phyloP scores from a whole-genome alignment of 2,888 invertebrate species.

The Diachrysia chrysitis region DNA sequence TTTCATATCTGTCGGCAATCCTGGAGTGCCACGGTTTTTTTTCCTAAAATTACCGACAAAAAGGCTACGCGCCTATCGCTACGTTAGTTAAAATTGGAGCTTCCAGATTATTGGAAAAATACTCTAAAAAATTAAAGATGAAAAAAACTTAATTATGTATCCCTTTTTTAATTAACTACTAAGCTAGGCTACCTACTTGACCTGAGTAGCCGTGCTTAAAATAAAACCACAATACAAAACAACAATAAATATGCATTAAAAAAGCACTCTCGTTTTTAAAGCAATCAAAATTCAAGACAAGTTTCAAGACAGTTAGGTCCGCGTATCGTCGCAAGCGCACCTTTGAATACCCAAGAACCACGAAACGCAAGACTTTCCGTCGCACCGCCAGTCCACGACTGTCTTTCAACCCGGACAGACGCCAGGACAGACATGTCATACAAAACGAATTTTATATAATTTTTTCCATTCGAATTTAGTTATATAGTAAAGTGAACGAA shows the following conservation, averaged over 20 bases:
- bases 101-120: no score
- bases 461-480: conserved; percentile 61
- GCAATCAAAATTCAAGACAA: conserved; percentile 81
- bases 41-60: no score
- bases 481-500: conserved; percentile 61
- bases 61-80: no score
- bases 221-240: conserved; percentile 36
- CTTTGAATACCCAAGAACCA: conserved; percentile 78
- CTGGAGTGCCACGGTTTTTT: no score
- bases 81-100: no score
- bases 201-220: not conserved
- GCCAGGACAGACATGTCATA: conserved; percentile 75
- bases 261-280: conserved; percentile 83
- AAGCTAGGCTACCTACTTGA: not conserved
- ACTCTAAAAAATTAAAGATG: no score
- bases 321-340: conserved; percentile 78
- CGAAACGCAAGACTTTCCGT: conserved; percentile 76
- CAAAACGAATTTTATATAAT: conserved; percentile 62
- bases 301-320: conserved; percentile 85
- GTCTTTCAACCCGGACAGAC: conserved; percentile 83
- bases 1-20: no score
- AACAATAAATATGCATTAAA: conserved; percentile 57
- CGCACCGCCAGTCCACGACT: conserved; percentile 83
- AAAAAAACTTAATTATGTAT: no score
- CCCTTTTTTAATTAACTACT: not conserved